Evolutionary conservation across 2,888 invertebrate genomes (phyloP), one percentile per base, ranked within the genome.

Genomic region (Brachycybe producta): DNA sequence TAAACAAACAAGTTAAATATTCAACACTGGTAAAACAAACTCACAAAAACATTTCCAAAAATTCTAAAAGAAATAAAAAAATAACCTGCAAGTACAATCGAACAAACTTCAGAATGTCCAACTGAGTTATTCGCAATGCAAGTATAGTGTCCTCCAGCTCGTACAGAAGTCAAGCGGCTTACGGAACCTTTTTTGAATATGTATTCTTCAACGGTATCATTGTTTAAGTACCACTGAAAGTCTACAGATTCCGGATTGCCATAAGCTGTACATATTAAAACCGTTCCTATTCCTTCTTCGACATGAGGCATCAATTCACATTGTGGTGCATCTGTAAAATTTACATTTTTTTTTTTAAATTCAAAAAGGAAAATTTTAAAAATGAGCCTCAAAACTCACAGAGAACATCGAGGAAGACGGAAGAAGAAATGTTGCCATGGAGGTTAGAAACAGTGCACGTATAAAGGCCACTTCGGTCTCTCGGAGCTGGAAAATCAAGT

Each of bases 121-220:
- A 87, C 82, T 3, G 79, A 74, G 70, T 91, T 91, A 66, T 83
- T 85, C 19, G 84, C 87, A 59, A 76, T 75, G 67, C 91, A 91
- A 49, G 82, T 74, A 67, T 90, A 91, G 3, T 83, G 86, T 52
- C 86, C 74, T 58, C 73, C 73, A 59, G 76, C 76, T 59, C 78
- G 78, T 34, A 75, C 70, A 54, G 81, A 69, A 27, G 74, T 70
- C 55, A 88, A 74, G 66, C 74, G 76, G 60, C 77, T 76, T 57
- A 72, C 71, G 39, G 73, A 66, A 2, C 71, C 72, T 48, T 72
- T 69, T 51, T 71, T 71, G 36, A 67, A 64, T 48, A 73, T 72
- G 56, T 78, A 76, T 2, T 77, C 75, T 67, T 85, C 84, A 66
- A 88, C 86, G 62, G 82, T 82, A 60, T 81, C 83, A 67, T 84